These are phyloP conservation scores for Aporrectodea caliginosa DNA, from an alignment of 1,140 invertebrate species.

Conservation along the genomic window DNA sequence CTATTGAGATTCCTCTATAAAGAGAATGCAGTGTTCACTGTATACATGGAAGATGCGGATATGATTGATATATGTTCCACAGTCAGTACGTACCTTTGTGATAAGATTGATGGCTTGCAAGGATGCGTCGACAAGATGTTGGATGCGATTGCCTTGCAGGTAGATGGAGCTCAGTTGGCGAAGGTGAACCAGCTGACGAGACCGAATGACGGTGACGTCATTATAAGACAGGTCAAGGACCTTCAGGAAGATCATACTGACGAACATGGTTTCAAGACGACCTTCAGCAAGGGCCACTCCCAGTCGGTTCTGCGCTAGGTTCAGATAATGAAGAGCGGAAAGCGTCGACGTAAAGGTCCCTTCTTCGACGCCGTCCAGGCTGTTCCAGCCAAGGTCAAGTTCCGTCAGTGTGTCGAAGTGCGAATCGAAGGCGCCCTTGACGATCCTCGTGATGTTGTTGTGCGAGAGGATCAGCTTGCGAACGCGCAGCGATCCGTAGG, in stretches of 20 bases:
- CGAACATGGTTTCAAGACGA: constrained; percentile 8
- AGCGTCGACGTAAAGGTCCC: constrained; percentile 12
- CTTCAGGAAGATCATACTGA: constrained; percentile 12
- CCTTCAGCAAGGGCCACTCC: constrained; percentile 16
- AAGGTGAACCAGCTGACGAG: constrained; percentile 14
- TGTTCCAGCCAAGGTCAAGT: constrained; percentile 22
- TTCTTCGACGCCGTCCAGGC: not conserved
- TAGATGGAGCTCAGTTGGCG: constrained; percentile 25
- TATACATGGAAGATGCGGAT: no score
- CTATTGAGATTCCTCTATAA: no score
- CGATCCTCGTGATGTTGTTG: constrained; percentile 11
- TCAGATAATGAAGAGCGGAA: constrained; percentile 12
- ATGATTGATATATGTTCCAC: no score
- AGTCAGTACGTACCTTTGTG: constrained; percentile 13
- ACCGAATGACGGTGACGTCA: constrained; percentile 10
- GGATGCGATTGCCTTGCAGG: constrained; percentile 27
- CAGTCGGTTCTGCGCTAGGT: constrained; percentile 27
- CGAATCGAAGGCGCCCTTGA: constrained; percentile 6
- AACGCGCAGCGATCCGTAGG: constrained; percentile 11
- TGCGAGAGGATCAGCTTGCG: constrained; percentile 22
- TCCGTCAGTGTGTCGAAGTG: constrained; percentile 5
- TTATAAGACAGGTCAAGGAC: constrained; percentile 26
- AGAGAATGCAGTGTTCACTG: no score
- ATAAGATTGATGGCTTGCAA: constrained; percentile 17
- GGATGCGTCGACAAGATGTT: not conserved